Evolutionary conservation across 2,113 vertebrate species (phyloP), one percentile per base, ranked within the genome.

Genomic region (Probosciger aterrimus): DNA sequence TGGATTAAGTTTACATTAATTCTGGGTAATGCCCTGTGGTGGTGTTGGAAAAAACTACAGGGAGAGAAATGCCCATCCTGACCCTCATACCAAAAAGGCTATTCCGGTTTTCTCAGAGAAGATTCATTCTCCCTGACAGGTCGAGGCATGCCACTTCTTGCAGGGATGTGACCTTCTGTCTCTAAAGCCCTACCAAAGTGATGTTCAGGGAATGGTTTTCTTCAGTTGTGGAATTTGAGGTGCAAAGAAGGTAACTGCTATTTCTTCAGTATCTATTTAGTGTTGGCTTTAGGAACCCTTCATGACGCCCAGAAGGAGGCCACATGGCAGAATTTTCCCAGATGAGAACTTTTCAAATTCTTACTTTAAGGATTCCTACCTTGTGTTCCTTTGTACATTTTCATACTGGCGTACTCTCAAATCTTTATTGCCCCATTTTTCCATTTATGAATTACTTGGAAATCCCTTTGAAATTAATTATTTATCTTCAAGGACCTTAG

Each of bases 391-490:
- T n/a, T 65, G 5, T 6, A 37, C 16, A 27, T 79, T 86, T 73
- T 63, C 46, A 6, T 74, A 55, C 18, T 80, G 35, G 39, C 86
- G n/a, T 69, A 62, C 35, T 95, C 80, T 92, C 69, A 86, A 57
- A 86, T 67, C 59, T 93, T 60, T 90, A n/a, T 41, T 90, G 73
- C 88, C 68, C 37, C 88, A 41, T 83, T 96, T 96, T 96, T 88
- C 7, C 30, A 22, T 55, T 81, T 71, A 73, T n/a, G 60, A 92
- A 77, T 91, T 88, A 69, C 79, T 90, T 94, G 68, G 20, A 96
- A 97, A 81, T 89, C 81, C 86, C 86, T 90, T 76, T 90, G 92
- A 96, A 97, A 95, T 93, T 94, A 90, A 93, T 93, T 95, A 93
- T 94, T 92, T 95, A 90, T 90, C 57, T 91, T 92, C 68, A 79